These are phyloP conservation scores for Bugula neritina DNA, from an alignment of 2,888 invertebrate species.

Conservation along the genomic window DNA sequence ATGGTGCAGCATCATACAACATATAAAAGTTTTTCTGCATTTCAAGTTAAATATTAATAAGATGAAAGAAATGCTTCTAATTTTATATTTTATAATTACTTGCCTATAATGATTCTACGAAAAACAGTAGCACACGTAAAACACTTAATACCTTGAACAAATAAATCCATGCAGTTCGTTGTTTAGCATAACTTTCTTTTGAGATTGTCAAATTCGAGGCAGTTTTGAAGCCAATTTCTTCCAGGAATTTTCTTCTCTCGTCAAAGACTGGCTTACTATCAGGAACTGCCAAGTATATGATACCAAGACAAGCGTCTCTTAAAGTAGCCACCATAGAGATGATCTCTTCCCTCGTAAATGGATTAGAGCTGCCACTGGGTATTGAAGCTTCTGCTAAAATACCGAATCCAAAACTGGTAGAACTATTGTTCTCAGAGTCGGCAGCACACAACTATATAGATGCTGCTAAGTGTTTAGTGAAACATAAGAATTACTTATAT, in stretches of 20 bases:
- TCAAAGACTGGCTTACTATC: constrained; percentile 61
- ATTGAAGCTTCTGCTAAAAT: constrained; percentile 34
- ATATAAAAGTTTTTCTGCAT: no score
- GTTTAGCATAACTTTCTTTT: constrained; percentile 55
- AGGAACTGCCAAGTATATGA: constrained; percentile 79
- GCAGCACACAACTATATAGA: no score
- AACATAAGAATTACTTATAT: no score
- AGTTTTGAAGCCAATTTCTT: constrained; percentile 41
- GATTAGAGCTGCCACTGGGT: constrained; percentile 51
- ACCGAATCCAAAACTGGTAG: not conserved
- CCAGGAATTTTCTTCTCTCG: constrained; percentile 60
- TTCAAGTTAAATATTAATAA: no score
- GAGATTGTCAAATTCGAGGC: constrained; percentile 30
- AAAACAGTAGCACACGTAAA: no score
- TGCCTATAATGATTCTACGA: no score
- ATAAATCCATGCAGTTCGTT: constrained; percentile 67
- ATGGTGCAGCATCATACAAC: no score
- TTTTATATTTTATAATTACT: no score
- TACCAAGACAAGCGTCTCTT: constrained; percentile 73
- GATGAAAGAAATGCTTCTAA: no score
- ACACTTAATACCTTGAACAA: constrained; percentile 72
- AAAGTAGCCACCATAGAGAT: constrained; percentile 67
- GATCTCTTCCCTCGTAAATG: constrained; percentile 71
- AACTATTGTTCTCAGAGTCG: no score
- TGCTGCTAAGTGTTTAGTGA: no score